These are phyloP conservation scores for Saccostrea cuccullata DNA, from an alignment of 1,140 invertebrate species.

Conservation along the genomic window DNA sequence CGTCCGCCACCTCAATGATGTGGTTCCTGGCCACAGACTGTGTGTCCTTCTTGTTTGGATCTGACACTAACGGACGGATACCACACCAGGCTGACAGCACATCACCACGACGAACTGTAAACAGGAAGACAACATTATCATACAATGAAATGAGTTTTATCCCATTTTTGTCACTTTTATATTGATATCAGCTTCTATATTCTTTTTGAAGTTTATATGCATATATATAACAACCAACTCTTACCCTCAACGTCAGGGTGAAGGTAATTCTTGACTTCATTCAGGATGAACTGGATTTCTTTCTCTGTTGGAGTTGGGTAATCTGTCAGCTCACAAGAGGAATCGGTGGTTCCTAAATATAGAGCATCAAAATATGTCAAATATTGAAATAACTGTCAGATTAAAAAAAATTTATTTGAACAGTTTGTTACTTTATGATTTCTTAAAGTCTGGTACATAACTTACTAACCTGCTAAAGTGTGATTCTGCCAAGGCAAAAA, in stretches of 20 bases:
- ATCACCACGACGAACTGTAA: slow-evolving; percentile 93
- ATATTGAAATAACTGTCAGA: neutral
- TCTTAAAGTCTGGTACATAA: neutral
- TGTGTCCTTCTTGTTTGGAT: slow-evolving; percentile 96
- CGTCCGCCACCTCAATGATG: slow-evolving; percentile 94
- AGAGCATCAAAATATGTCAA: neutral
- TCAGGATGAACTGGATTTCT: slow-evolving; percentile 98
- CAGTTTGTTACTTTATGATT: too few species aligned
- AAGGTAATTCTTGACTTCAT: slow-evolving; percentile 97
- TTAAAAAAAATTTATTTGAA: neutral
- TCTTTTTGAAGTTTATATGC: too few species aligned
- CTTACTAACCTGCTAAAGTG: slow-evolving; percentile 90
- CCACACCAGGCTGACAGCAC: slow-evolving; percentile 99
- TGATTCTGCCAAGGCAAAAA: slow-evolving; percentile 98
- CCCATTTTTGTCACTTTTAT: neutral
- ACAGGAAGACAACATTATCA: neutral
- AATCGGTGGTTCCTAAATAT: slow-evolving; percentile 91
- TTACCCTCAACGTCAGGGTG: slow-evolving; percentile 95
- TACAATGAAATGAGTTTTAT: neutral
- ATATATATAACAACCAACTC: too few species aligned
- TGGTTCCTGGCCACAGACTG: slow-evolving; percentile 99
- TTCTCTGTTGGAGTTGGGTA: slow-evolving; percentile 96
- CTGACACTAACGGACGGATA: slow-evolving; percentile 96
- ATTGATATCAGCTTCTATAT: too few species aligned
- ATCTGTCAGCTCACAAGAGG: slow-evolving; percentile 94